Evolutionary conservation across 1,140 invertebrate species (phyloP).

Genomic region (Leptopilina boulardi): DNA sequence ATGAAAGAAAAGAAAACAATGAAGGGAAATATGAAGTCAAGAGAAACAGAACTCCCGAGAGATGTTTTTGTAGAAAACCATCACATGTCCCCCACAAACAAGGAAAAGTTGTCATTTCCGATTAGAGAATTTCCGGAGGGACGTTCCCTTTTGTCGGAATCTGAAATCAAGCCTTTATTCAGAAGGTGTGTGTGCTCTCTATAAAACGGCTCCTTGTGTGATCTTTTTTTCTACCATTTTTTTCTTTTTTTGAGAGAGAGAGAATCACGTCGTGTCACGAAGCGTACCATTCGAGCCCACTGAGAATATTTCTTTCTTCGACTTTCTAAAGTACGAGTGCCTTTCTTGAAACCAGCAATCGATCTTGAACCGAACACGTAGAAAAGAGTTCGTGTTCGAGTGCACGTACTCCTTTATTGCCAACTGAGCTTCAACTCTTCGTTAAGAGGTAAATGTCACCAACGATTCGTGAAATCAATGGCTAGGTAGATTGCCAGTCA

Average conservation of each 20-base stretch:
- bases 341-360: not conserved
- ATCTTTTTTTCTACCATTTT: not conserved
- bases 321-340: not conserved
- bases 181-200: not conserved
- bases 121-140: slow-evolving; percentile 10
- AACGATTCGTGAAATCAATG: not conserved
- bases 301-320: too few species aligned
- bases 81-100: not conserved
- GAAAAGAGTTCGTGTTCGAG: slow-evolving; percentile 22
- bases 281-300: too few species aligned
- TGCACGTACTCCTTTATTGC: not conserved
- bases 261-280: not conserved
- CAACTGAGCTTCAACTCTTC: not conserved
- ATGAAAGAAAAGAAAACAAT: slow-evolving; percentile 7
- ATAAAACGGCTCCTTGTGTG: not conserved
- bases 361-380: not conserved
- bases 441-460: slow-evolving; percentile 1
- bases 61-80: slow-evolving; percentile 2
- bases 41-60: not conserved
- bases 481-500: not conserved
- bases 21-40: slow-evolving; percentile 1
- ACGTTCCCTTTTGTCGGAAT: not conserved
- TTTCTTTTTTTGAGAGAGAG: not conserved
- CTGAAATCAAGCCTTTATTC: slow-evolving; percentile 15
- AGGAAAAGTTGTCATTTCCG: slow-evolving; percentile 7